Percentiles rank a stretch among this genome's conserved stretches.
Evolutionary conservation across 2,797 vertebrate species (phyloP).

Genomic region (Paramormyrops hopkinsi): DNA sequence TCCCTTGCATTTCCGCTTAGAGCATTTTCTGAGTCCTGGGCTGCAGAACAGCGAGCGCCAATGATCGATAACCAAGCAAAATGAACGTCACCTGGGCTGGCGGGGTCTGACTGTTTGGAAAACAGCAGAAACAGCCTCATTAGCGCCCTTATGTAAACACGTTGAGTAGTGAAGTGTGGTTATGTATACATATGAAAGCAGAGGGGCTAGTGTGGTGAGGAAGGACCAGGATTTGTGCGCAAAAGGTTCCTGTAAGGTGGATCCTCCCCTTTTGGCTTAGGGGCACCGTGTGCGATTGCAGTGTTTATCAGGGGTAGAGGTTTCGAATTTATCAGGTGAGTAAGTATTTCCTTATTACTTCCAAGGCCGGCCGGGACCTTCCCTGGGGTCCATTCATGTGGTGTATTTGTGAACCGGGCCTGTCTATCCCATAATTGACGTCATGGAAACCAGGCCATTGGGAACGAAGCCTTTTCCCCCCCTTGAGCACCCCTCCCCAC

Average conservation of each 20-base stretch:
- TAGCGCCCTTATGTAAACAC: not conserved
- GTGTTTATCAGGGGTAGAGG: not conserved
- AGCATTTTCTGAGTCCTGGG: not conserved
- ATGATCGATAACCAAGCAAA: not conserved
- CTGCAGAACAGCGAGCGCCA: not conserved
- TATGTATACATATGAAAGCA: not conserved
- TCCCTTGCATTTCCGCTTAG: not conserved
- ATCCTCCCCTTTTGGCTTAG: not conserved
- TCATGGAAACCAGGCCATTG: not conserved
- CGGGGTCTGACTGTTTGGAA: not conserved
- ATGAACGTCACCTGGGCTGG: not conserved
- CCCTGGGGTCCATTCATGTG: not conserved
- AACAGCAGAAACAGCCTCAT: not conserved
- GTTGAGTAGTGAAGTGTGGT: not conserved
- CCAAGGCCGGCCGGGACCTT: not conserved
- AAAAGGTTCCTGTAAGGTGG: not conserved
- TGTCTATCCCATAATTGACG: not conserved
- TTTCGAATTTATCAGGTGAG: not conserved
- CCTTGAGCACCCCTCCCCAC: constrained; percentile 12
- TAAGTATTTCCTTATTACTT: not conserved
- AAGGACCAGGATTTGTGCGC: not conserved
- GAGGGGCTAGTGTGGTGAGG: not conserved
- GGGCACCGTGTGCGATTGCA: not conserved
- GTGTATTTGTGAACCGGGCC: not conserved
- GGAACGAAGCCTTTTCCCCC: not conserved